Evolutionary conservation across 2,113 vertebrate species (phyloP).

Genomic region (Rhea americana): DNA sequence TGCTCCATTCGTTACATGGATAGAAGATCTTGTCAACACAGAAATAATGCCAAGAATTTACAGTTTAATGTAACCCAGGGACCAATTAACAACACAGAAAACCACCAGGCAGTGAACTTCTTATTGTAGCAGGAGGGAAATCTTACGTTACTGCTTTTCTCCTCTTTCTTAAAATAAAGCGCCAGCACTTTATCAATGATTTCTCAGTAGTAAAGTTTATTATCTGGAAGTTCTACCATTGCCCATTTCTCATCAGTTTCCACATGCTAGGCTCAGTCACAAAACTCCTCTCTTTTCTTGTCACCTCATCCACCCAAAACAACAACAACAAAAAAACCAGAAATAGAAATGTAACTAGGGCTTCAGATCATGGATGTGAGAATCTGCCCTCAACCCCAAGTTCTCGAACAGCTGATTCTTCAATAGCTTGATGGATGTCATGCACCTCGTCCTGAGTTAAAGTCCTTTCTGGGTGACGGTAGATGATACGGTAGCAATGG

Average conservation of each 20-base stretch:
- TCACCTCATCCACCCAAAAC: background rate
- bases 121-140: slow-evolving; percentile 27
- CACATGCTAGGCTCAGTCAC: background rate
- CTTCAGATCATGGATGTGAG: slow-evolving; percentile 33
- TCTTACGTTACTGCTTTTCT: background rate
- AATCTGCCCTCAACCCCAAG: slow-evolving; percentile 89
- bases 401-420: slow-evolving; percentile 75
- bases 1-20: slow-evolving; percentile 25
- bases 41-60: slow-evolving; percentile 54
- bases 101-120: slow-evolving; percentile 32
- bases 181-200: background rate
- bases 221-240: slow-evolving; percentile 27
- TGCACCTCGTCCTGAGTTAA: slow-evolving; percentile 86
- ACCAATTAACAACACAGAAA: slow-evolving; percentile 53
- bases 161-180: slow-evolving; percentile 38
- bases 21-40: slow-evolving; percentile 47
- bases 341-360: background rate
- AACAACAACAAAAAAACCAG: fast-evolving
- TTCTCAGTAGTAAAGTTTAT: slow-evolving; percentile 69
- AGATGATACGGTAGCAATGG: slow-evolving; percentile 90
- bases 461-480: slow-evolving; percentile 92
- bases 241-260: background rate
- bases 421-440: slow-evolving; percentile 81
- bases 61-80: slow-evolving; percentile 61
- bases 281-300: background rate